phyloP scores from a whole-genome alignment of 37 sponge, comb jelly and placozoan genomes.

The Beroe ovata region DNA sequence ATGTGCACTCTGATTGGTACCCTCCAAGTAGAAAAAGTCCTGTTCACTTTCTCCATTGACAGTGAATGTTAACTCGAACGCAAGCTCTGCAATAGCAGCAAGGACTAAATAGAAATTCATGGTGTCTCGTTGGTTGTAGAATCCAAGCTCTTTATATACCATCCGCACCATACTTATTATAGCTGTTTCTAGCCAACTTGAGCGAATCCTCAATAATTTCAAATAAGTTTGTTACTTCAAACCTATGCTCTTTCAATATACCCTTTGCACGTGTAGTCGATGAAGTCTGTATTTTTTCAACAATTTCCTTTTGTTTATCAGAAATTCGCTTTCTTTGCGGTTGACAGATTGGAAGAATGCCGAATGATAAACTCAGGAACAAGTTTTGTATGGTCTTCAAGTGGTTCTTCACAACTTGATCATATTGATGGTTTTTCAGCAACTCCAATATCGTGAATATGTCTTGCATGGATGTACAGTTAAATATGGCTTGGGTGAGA shows the following conservation, averaged over 20 bases:
- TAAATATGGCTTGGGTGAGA: slow-evolving; percentile 9
- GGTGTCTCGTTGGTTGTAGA: neutral
- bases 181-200: neutral
- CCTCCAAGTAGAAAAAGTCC: slow-evolving; percentile 17
- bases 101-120: neutral
- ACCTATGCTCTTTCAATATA: neutral
- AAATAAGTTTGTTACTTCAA: slow-evolving; percentile 7
- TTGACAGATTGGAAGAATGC: slow-evolving; percentile 20
- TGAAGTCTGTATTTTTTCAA: neutral
- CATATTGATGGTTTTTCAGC: slow-evolving; percentile 13
- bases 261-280: neutral
- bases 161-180: neutral
- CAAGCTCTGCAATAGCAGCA: neutral
- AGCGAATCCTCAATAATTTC: neutral
- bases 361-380: slow-evolving; percentile 6
- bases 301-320: neutral
- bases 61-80: neutral
- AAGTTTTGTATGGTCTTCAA: neutral
- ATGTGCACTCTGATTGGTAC: no score
- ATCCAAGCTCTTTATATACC: neutral
- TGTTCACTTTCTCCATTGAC: neutral
- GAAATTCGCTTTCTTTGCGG: neutral
- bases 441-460: neutral
- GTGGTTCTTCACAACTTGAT: neutral
- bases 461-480: neutral